Evolutionary conservation across 1,140 invertebrate species (phyloP).

Genomic region (Papilio polyxenes): DNA sequence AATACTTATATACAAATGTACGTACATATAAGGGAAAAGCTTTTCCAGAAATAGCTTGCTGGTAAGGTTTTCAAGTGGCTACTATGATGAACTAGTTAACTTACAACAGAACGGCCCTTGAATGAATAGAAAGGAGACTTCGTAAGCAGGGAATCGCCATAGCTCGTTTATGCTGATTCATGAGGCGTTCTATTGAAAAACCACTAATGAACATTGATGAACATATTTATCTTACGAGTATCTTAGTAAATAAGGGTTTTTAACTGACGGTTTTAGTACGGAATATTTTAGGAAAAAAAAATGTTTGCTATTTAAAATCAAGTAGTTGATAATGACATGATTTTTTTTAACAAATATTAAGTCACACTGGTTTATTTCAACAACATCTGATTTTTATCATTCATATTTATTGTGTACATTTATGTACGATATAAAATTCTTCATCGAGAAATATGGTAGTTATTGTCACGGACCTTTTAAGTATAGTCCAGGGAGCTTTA

Average conservation of each 20-base stretch:
- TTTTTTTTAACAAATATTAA: too few species aligned
- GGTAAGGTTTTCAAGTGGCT: neutral
- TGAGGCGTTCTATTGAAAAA: neutral
- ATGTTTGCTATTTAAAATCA: too few species aligned
- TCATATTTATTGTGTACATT: too few species aligned
- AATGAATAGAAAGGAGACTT: neutral
- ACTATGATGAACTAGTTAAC: neutral
- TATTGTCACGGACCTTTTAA: neutral
- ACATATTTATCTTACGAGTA: too few species aligned
- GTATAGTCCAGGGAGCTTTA: neutral
- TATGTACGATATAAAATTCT: too few species aligned
- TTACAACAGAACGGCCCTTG: neutral
- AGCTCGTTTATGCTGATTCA: neutral
- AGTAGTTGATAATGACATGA: too few species aligned
- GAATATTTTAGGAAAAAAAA: too few species aligned
- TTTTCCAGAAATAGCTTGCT: neutral
- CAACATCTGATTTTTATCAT: too few species aligned
- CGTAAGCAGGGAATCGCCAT: neutral
- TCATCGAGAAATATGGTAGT: neutral
- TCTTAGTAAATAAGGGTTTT: neutral
- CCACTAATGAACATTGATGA: neutral
- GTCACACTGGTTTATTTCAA: too few species aligned
- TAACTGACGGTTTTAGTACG: too few species aligned
- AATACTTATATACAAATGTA: too few species aligned
- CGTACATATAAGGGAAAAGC: neutral